Evolutionary conservation across 1,140 invertebrate species (phyloP).

Genomic region (Brachionus asplanchnoidis): DNA sequence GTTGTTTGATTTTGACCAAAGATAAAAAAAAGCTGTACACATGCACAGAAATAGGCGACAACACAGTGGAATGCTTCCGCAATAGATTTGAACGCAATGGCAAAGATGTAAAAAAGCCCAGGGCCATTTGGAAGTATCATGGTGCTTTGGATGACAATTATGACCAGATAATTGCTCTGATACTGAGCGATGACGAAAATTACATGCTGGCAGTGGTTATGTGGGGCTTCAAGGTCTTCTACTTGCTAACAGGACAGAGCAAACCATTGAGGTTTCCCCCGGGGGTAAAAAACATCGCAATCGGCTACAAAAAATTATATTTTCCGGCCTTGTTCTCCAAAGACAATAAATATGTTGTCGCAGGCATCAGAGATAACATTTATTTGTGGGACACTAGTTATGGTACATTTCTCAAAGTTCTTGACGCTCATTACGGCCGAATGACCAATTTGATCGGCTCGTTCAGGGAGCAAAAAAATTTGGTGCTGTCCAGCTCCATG

Average conservation of each 20-base stretch:
- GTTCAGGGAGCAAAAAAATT: constrained; percentile 82
- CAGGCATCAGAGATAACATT: constrained; percentile 85
- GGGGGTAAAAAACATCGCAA: constrained; percentile 84
- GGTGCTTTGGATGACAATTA: constrained; percentile 55
- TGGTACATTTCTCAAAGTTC: constrained; percentile 57
- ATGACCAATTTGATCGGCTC: constrained; percentile 81
- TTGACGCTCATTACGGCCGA: constrained; percentile 92
- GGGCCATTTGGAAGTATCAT: constrained; percentile 53
- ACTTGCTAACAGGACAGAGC: constrained; percentile 57
- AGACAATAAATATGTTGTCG: constrained; percentile 82
- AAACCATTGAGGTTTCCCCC: constrained; percentile 71
- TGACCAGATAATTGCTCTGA: constrained; percentile 69
- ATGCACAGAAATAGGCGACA: constrained; percentile 54
- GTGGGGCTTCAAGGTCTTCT: constrained; percentile 74
- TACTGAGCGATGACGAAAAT: constrained; percentile 72
- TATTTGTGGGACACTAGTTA: constrained; percentile 81
- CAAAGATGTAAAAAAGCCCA: background rate
- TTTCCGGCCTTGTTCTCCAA: constrained; percentile 74
- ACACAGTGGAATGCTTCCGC: constrained; percentile 33
- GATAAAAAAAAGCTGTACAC: constrained; percentile 62
- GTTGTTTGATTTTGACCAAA: constrained; percentile 65
- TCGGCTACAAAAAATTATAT: constrained; percentile 60
- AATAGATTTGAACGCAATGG: background rate
- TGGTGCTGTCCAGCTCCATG: constrained; percentile 89
- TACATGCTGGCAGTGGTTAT: constrained; percentile 76